phyloP scores from a whole-genome alignment of 2,113 vertebrate genomes.

The Poeciliopsis turrubarensis region DNA sequence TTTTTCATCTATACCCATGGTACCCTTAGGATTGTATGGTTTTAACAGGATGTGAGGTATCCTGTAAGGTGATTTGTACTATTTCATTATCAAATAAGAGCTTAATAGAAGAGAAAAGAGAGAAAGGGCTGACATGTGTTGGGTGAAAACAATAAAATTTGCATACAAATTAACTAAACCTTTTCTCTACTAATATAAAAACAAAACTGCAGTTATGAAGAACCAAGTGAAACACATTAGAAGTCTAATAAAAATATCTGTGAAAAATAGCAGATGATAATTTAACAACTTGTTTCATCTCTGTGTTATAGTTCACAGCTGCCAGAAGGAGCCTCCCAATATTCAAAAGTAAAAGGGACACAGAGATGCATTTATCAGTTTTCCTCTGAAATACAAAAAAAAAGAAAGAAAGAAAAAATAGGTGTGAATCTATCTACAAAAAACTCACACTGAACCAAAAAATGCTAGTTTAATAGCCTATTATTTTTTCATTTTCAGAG shows the following conservation, averaged over 20 bases:
- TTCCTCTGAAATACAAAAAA: not conserved
- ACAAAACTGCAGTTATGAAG: not conserved
- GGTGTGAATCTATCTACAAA: not conserved
- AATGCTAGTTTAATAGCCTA: not conserved
- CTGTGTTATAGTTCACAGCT: not conserved
- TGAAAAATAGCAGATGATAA: not conserved
- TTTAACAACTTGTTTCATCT: not conserved
- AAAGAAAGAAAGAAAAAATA: not conserved
- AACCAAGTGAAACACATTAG: not conserved
- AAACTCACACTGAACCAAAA: not conserved
- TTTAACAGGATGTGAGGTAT: not conserved
- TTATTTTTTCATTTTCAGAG: not conserved
- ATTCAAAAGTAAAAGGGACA: slow-evolving; percentile 7
- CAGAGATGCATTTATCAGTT: not conserved
- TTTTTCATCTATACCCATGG: not conserved
- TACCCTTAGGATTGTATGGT: not conserved
- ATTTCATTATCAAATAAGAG: not conserved
- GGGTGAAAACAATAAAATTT: not conserved
- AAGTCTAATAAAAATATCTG: not conserved
- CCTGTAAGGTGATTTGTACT: not conserved
- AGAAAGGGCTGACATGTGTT: not conserved
- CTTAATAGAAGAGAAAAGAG: not conserved
- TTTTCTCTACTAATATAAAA: not conserved
- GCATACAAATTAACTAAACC: not conserved
- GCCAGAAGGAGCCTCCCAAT: not conserved